Percentiles rank a stretch among this genome's conserved stretches.
These are phyloP conservation scores for Phyto melanocephala DNA, from an alignment of 2,888 invertebrate genomes.

Conservation along the genomic window DNA sequence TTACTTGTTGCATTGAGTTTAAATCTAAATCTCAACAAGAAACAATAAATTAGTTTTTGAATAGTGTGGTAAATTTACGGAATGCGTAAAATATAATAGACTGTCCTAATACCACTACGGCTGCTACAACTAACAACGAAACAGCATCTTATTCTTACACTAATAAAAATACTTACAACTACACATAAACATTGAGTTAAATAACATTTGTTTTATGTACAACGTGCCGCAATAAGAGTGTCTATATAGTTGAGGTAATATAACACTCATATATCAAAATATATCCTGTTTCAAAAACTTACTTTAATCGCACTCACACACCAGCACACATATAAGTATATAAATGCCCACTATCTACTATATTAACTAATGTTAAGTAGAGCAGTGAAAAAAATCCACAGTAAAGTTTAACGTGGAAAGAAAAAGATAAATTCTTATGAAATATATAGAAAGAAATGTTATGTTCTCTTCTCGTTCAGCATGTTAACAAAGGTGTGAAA, in stretches of 20 bases:
- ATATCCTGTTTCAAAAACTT: conserved; percentile 55
- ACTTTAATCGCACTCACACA: conserved; percentile 28
- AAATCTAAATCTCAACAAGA: conserved; percentile 63
- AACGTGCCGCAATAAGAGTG: not conserved
- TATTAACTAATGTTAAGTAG: conserved; percentile 1
- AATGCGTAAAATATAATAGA: conserved; percentile 48
- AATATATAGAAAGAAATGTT: not conserved
- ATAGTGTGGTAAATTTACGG: conserved; percentile 50
- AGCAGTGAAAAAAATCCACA: not conserved
- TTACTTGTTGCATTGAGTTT: conserved; percentile 57
- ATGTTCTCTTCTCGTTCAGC: not conserved
- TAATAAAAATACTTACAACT: not conserved
- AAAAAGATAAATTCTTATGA: conserved; percentile 30
- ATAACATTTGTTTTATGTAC: not conserved
- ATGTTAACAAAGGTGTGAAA: conserved; percentile 47
- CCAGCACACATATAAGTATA: not conserved
- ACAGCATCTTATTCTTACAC: not conserved
- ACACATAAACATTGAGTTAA: not conserved
- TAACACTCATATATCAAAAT: conserved; percentile 61
- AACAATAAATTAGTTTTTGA: conserved; percentile 62
- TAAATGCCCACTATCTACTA: not conserved
- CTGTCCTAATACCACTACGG: not conserved
- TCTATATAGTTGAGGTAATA: conserved; percentile 56
- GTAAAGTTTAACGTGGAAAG: not conserved
- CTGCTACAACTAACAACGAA: not conserved